Conservation (phyloP, 1,140 invertebrate genomes). For the Aplysia californica region DNA sequence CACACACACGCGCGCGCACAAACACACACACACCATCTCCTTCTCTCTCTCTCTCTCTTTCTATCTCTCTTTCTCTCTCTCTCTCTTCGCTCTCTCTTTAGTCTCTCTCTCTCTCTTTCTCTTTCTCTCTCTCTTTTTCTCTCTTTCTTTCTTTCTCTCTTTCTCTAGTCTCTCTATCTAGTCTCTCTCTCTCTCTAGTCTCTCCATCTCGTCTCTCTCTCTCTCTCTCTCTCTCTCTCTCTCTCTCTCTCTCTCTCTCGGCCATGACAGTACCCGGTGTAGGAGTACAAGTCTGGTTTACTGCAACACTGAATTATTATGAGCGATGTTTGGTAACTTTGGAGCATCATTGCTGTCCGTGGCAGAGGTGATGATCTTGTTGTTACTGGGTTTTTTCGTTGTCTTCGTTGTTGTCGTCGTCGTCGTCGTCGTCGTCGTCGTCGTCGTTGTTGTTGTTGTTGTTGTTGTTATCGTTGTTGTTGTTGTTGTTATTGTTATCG, state of each 20-base stretch:
- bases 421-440: no score
- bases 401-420: no score
- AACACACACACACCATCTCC: constrained; percentile 7
- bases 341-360: no score
- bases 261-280: neutral
- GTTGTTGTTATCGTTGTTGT: no score
- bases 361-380: neutral
- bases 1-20: neutral
- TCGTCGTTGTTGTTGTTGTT: no score
- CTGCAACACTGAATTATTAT: neutral
- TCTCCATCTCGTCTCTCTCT: constrained; percentile 13
- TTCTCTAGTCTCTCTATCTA: constrained; percentile 1
- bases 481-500: no score
- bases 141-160: constrained; percentile 2
- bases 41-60: constrained; percentile 21
- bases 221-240: constrained; percentile 5
- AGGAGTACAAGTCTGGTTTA: neutral
- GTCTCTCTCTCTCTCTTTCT: constrained; percentile 19
- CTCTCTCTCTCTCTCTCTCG: neutral
- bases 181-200: neutral
- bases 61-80: constrained; percentile 15
- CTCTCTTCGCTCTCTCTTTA: neutral
- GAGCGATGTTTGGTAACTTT: neutral
- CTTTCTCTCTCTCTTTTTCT: constrained; percentile 27
- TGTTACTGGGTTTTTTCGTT: neutral